Base-by-base conservation (phyloP, 2,113 vertebrate species). In the Pelusios castaneus region DNA sequence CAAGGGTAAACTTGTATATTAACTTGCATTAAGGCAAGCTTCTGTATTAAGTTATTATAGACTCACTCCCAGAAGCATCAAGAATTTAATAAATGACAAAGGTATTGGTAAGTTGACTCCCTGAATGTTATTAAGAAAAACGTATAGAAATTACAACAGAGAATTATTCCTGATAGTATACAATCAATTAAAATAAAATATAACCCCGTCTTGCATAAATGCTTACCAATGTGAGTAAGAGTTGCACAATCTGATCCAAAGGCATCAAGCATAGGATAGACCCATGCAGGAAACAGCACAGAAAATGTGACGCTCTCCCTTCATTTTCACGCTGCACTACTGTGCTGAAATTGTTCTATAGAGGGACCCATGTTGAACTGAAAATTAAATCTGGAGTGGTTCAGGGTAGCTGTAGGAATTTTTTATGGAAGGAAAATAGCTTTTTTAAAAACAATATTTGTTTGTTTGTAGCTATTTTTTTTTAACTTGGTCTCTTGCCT, bases 81-180 rank as follows among this genome's bases (percentile, higher is more conserved):
- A 43, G 6, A 85, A 8, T 88, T 92, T 67, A 63, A 92, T 34
- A 82, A 89, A 88, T 82, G 34, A 45, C 29, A 88, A 78, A 91
- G 41, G 5, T 5, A 51, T 73, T 82, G 10, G 10, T 14, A 88
- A 89, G 2, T 2, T 90, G 70, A 29, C 1, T 90, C 56, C 51
- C 21, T 17, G 51, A 5, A 34, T 85, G n/a, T 47, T 79, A 31
- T 19, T 27, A 60, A 51, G 41, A 41, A 88, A 87, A 95, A 82
- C 41, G 49, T 67, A 41, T 5, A 88, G 41, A 82, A 75, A 67
- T 52, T 51, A n/a, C 52, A n/a, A 21, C 17, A 43, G 8, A 31
- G 22, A n/a, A 21, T 22, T 80, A 14, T 45, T 76, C 25, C 41
- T 76, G 73, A 45, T 14, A 76, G 41, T 45, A 76, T 45, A 25